phyloP scores from a whole-genome alignment of 2,888 invertebrate species.

The Melanchra persicariae region DNA sequence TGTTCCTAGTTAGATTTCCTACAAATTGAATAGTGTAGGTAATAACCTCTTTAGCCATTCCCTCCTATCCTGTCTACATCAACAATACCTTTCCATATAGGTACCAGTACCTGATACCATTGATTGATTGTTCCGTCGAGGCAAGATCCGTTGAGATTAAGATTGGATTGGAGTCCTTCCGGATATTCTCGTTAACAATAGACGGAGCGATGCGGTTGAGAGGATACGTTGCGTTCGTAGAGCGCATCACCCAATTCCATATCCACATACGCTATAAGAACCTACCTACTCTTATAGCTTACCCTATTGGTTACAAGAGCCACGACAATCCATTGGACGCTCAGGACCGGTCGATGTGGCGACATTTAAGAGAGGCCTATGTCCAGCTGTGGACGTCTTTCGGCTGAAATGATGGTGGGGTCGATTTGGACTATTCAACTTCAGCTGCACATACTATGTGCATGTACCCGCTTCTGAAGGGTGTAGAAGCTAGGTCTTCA shows the following conservation, averaged over 20 bases:
- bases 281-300: background rate
- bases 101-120: background rate
- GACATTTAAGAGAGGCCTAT: background rate
- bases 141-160: conserved; percentile 35
- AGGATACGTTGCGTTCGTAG: conserved; percentile 11
- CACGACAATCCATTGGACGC: too few relatives aligned
- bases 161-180: conserved; percentile 29
- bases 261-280: background rate
- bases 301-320: too few relatives aligned
- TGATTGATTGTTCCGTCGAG: conserved; percentile 30
- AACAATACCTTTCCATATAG: too few relatives aligned
- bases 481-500: background rate
- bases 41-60: too few relatives aligned
- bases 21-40: too few relatives aligned
- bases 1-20: too few relatives aligned
- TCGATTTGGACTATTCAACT: background rate
- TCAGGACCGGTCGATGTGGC: background rate
- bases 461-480: background rate
- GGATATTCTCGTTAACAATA: conserved; percentile 53
- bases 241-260: conserved; percentile 21
- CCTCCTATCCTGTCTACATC: too few relatives aligned
- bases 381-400: background rate
- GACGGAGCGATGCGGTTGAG: conserved; percentile 40
- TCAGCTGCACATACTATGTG: background rate
- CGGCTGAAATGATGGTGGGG: background rate